phyloP scores from a whole-genome alignment of 2,113 vertebrate species.

The Pedetes capensis region DNA sequence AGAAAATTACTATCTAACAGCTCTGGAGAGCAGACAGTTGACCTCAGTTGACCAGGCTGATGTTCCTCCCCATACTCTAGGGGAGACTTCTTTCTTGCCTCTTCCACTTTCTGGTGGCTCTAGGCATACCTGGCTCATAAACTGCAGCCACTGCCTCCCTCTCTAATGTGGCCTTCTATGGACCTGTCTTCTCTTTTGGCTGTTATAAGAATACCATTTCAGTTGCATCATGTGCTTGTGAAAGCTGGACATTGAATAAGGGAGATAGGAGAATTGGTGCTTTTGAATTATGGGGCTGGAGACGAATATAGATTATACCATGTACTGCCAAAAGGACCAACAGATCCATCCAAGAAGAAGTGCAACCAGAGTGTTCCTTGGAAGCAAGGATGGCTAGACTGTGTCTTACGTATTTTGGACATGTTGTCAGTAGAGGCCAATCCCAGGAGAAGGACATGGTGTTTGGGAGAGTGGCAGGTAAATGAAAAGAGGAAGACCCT shows the following conservation, averaged over 20 bases:
- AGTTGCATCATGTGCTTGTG: neutral
- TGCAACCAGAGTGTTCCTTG: too few relatives aligned
- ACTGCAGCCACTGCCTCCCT: accelerated
- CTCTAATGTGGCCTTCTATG: neutral
- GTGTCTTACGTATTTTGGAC: too few relatives aligned
- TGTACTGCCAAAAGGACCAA: too few relatives aligned
- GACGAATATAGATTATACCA: too few relatives aligned
- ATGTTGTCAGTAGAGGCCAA: too few relatives aligned
- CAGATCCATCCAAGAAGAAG: too few relatives aligned
- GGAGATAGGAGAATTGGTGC: neutral
- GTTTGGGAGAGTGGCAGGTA: too few relatives aligned
- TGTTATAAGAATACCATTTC: neutral
- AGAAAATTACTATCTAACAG: neutral
- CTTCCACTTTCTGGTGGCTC: neutral
- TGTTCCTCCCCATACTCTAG: neutral
- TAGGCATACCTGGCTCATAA: neutral
- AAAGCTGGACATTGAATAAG: neutral
- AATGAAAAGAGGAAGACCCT: too few relatives aligned
- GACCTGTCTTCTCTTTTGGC: neutral
- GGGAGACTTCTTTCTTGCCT: neutral
- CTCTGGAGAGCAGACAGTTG: neutral
- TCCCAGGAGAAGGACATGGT: too few relatives aligned
- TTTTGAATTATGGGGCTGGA: too few relatives aligned
- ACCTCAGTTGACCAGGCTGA: accelerated
- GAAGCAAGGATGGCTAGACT: too few relatives aligned